Percentiles rank a stretch among this genome's conserved stretches.
These are phyloP conservation scores for Tipula lateralis DNA, from an alignment of 2,888 invertebrate species.

Conservation along the genomic window DNA sequence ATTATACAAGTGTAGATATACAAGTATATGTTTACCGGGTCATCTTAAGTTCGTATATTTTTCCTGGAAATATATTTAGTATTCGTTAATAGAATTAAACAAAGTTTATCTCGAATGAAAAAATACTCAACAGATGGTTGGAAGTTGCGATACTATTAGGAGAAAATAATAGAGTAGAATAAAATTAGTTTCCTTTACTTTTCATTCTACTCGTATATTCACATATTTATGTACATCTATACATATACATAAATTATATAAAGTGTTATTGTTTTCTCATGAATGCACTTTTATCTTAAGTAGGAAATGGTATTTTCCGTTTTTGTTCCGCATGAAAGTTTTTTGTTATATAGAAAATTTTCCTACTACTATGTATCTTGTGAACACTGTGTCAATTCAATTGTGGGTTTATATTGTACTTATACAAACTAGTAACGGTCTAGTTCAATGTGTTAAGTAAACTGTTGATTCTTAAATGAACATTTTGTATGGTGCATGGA, in stretches of 20 bases:
- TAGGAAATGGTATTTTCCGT: neutral
- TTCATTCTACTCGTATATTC: neutral
- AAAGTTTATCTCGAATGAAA: neutral
- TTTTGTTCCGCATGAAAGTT: neutral
- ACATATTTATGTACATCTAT: neutral
- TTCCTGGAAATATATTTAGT: no score
- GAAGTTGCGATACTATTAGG: neutral
- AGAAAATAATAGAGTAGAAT: neutral
- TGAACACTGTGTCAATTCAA: neutral
- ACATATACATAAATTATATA: neutral
- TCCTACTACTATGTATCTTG: neutral
- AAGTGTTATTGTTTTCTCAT: neutral
- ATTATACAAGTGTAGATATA: neutral
- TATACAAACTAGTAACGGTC: neutral
- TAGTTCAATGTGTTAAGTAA: neutral
- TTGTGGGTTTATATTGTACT: no score
- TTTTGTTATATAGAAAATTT: neutral
- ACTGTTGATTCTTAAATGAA: neutral
- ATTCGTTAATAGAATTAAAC: neutral
- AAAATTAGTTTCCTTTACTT: neutral
- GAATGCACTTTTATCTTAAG: neutral
- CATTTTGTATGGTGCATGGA: neutral
- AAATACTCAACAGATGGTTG: neutral
- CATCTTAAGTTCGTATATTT: neutral
- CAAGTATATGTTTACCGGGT: neutral